Percentiles rank a stretch among this genome's conserved stretches.
Conservation (phyloP, 1,140 invertebrate genomes). For the Bombus soroeensis region DNA sequence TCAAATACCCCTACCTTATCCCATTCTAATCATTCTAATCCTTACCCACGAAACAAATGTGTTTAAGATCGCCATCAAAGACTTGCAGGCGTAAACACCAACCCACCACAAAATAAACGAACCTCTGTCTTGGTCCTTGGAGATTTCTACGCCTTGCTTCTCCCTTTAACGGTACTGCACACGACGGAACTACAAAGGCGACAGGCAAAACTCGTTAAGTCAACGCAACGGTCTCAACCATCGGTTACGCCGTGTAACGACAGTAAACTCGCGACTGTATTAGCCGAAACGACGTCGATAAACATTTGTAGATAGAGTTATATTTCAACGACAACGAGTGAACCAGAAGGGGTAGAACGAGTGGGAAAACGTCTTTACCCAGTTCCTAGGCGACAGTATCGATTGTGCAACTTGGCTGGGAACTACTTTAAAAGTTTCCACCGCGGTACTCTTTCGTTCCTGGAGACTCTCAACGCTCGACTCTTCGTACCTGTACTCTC, state of each 20-base stretch:
- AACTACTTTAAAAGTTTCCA: constrained; percentile 43
- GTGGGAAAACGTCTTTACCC: constrained; percentile 3
- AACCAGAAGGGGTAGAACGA: neutral
- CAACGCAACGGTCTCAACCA: neutral
- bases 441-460: constrained; percentile 13
- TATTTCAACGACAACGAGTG: neutral
- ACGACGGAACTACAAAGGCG: neutral
- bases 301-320: constrained; percentile 41
- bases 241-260: neutral
- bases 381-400: constrained; percentile 9
- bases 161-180: neutral
- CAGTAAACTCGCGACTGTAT: constrained; percentile 13
- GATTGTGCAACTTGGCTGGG: constrained; percentile 30
- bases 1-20: too few species aligned
- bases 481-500: neutral
- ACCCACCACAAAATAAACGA: neutral
- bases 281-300: constrained; percentile 33
- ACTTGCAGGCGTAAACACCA: neutral
- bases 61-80: too few species aligned
- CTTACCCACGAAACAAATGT: too few species aligned
- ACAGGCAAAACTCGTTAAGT: constrained; percentile 16
- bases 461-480: too few species aligned
- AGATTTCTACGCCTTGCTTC: neutral
- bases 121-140: neutral
- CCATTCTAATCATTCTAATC: too few species aligned